A percentile compares a stretch with the other conserved stretches of the same genome.
These are phyloP conservation scores for Hippolais icterina DNA, from an alignment of 2,113 vertebrate genomes.

Conservation along the genomic window DNA sequence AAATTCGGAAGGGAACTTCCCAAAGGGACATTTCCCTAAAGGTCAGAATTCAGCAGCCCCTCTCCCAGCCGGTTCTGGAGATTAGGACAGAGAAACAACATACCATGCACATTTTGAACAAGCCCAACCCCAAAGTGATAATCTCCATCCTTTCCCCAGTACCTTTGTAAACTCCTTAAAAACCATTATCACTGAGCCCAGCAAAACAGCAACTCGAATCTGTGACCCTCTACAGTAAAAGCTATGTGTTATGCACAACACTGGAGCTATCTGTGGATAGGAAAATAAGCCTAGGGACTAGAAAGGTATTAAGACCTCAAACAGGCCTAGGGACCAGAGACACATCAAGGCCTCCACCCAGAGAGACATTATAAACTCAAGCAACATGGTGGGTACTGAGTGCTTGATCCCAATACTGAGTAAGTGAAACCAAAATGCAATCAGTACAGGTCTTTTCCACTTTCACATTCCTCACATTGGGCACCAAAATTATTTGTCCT, in stretches of 20 bases:
- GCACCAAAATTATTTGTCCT: background rate
- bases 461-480: no score
- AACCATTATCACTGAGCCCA: background rate
- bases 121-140: no score
- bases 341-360: background rate
- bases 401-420: background rate
- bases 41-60: background rate
- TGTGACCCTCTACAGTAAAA: accelerated
- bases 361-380: no score
- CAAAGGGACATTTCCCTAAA: background rate
- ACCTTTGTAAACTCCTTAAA: no score
- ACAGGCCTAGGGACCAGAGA: background rate
- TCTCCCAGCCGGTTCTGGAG: no score
- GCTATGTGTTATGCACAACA: no score
- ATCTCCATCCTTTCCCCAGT: background rate
- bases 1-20: background rate
- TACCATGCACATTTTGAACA: background rate
- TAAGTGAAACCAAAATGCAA: background rate
- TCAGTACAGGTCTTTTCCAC: no score
- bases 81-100: background rate
- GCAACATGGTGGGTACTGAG: background rate
- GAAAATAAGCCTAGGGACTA: background rate
- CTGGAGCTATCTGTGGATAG: no score
- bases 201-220: background rate
- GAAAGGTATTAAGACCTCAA: background rate